These are phyloP conservation scores for Sitodiplosis mosellana DNA, from an alignment of 1,140 invertebrate species.

Conservation along the genomic window DNA sequence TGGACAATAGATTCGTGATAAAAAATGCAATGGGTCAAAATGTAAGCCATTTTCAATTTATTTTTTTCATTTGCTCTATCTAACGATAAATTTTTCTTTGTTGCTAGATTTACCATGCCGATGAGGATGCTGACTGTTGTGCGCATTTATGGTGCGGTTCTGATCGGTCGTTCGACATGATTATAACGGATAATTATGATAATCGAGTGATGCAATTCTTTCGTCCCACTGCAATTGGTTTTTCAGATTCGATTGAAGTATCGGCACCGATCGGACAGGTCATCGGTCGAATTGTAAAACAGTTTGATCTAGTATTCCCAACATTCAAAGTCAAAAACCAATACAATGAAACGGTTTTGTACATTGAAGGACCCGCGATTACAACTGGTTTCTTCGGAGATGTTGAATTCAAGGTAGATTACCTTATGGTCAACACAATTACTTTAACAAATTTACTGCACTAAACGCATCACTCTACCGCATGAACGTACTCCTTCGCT, in stretches of 20 bases:
- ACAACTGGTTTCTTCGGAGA: constrained; percentile 59
- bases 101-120: constrained; percentile 52
- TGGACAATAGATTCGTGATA: constrained; percentile 73
- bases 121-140: constrained; percentile 66
- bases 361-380: constrained; percentile 69
- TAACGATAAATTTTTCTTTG: no score
- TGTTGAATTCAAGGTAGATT: constrained; percentile 38
- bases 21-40: constrained; percentile 61
- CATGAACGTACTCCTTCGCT: no score
- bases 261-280: constrained; percentile 47
- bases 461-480: no score
- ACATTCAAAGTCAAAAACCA: constrained; percentile 63
- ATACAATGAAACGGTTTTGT: constrained; percentile 52
- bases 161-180: constrained; percentile 65
- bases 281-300: constrained; percentile 63
- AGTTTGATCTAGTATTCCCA: constrained; percentile 65
- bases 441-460: no score
- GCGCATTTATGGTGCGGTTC: constrained; percentile 60
- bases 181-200: constrained; percentile 56
- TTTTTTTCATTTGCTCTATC: no score
- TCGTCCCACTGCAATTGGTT: constrained; percentile 58
- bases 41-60: constrained; percentile 1
- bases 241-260: constrained; percentile 66
- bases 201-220: constrained; percentile 58
- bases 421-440: no score